These are phyloP conservation scores for Otocyon megalotis DNA, from an alignment of 2,113 vertebrate genomes.

Conservation along the genomic window DNA sequence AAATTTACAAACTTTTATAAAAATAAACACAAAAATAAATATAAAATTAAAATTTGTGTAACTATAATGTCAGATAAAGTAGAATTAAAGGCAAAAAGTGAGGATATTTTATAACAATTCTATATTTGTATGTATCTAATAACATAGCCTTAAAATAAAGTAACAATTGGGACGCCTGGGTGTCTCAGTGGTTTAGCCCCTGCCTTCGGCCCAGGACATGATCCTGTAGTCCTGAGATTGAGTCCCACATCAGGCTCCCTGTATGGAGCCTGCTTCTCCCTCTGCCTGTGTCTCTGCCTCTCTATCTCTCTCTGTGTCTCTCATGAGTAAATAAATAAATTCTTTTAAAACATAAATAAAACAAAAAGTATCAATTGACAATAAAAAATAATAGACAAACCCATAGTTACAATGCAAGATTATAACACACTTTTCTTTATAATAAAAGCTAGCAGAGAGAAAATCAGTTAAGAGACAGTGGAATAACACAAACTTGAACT, in stretches of 20 bases:
- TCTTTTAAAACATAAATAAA: too few species aligned
- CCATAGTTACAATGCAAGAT: background rate
- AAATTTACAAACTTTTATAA: background rate
- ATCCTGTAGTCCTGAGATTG: too few species aligned
- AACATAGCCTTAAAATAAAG: slow-evolving; percentile 20
- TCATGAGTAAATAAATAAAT: too few species aligned
- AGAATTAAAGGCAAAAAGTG: slow-evolving; percentile 1
- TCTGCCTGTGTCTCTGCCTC: too few species aligned
- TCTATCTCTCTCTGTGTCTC: too few species aligned
- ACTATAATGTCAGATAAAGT: slow-evolving; percentile 13
- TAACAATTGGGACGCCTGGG: background rate
- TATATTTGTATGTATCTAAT: background rate
- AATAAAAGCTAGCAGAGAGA: slow-evolving; percentile 12
- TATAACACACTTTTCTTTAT: background rate
- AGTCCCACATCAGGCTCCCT: too few species aligned
- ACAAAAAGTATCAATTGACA: background rate
- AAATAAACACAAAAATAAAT: background rate
- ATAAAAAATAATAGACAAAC: slow-evolving; percentile 13
- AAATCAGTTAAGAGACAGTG: background rate
- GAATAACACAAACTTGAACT: background rate
- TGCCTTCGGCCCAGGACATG: too few species aligned
- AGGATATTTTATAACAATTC: slow-evolving; percentile 30
- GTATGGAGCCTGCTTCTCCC: too few species aligned
- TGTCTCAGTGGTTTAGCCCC: too few species aligned
- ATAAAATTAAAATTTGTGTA: background rate